A percentile compares a stretch with the other conserved stretches of the same genome.
Conservation (phyloP, 2,888 invertebrate genomes). For the Lagria hirta region DNA sequence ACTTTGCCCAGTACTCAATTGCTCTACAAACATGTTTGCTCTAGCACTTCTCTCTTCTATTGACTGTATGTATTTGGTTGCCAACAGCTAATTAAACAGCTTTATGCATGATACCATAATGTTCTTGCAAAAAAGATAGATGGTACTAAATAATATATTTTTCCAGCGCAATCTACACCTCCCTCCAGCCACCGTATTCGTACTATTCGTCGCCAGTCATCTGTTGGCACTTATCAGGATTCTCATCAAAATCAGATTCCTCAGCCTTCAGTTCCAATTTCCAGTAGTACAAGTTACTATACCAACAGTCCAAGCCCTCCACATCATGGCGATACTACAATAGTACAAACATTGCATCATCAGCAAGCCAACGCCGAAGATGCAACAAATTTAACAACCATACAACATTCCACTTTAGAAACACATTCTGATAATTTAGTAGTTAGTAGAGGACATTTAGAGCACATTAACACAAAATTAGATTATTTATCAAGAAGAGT, state of each 20-base stretch:
- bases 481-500: conserved; percentile 71
- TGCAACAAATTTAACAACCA: conserved; percentile 29
- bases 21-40: conserved; percentile 9
- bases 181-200: conserved; percentile 61
- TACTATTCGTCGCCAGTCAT: conserved; percentile 64
- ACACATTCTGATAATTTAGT: conserved; percentile 50
- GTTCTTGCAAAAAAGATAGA: too few species aligned
- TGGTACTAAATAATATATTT: not conserved
- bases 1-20: too few species aligned
- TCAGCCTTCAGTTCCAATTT: conserved; percentile 44
- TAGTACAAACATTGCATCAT: conserved; percentile 36
- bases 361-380: too few species aligned
- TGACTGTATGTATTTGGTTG: conserved; percentile 15
- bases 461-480: conserved; percentile 63
- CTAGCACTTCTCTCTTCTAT: conserved; percentile 15
- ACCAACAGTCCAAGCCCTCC: conserved; percentile 66
- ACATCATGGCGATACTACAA: conserved; percentile 46
- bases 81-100: not conserved
- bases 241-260: conserved; percentile 40
- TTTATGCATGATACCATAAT: too few species aligned
- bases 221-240: conserved; percentile 63
- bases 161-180: conserved; percentile 66
- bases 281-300: conserved; percentile 60
- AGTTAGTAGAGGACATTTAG: conserved; percentile 52
- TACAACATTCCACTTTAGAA: conserved; percentile 48